Base-by-base conservation (phyloP, 2,888 invertebrate genomes). In the Selenia dentaria region DNA sequence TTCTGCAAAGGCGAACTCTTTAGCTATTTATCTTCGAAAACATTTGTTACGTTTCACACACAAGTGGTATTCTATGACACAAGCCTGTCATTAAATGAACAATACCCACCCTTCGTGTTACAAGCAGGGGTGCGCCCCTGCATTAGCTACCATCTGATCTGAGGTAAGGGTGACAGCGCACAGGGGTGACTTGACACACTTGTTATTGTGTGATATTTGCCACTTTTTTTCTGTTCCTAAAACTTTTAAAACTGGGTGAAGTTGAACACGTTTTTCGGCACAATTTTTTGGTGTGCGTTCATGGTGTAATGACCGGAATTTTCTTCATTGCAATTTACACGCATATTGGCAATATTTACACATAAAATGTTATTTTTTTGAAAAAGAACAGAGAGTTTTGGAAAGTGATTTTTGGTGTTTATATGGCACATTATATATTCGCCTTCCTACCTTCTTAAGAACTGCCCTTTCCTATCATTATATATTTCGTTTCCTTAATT, bases 11-110 rank as follows among this genome's bases (percentile, higher is more conserved):
- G n/a, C n/a, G n/a, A n/a, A n/a, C n/a, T n/a, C n/a, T n/a, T n/a
- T n/a, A n/a, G n/a, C n/a, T n/a, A 4, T 9, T 9, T 25, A 4
- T 25, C 16, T 16, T 4, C 16, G 4, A 16, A 16, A 16, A 16
- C 16, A 16, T 16, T 16, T 16, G 16, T 3, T 16, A 16, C 2
- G 26, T 32, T 18, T 34, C 22, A 28, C 34, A 22, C 27, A 33
- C 26, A 9, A 9, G n/a, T 22, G 20, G 34, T 38, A 18, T 27
- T 25, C 2, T 25, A 8, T 35, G 39, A 31, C 27, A 18, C 12
- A 27, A 29, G 37, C 41, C 38, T 38, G 28, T 37, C 56, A 46
- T 50, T 43, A 56, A 53, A 48, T 41, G 46, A 42, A 51, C 46
- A 54, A 51, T 34, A 5, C 26, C 25, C 14, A 32, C 47, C 42